Evolutionary conservation across 1,140 invertebrate species (phyloP), one percentile per base, ranked within the genome.

Genomic region (Heliconius hermathena): DNA sequence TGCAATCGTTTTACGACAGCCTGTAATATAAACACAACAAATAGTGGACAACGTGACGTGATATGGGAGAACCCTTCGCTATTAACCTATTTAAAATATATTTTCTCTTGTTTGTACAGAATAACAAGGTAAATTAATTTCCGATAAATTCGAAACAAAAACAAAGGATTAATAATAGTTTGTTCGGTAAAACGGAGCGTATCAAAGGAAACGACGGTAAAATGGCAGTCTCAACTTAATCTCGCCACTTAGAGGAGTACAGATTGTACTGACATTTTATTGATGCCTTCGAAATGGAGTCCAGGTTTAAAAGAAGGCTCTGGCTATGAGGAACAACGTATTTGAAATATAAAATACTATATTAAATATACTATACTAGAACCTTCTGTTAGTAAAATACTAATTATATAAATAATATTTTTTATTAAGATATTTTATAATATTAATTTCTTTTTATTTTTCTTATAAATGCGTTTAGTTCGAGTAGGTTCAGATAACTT

Each of bases 201-300:
- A 82, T 84, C 81, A 84, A 84, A 81, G 81, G 77, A 81, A 82
- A 82, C 72, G 79, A 71, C 71, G 66, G 72, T 71, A 74, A 81
- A 82, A 84, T 79, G 72, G 79, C 77, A 82, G 79, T 82, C 57
- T 81, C 77, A 77, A 81, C 81, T 82, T 84, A 81, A 82, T 82
- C 71, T 82, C 60, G 71, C 74, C 77, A 66, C 82, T 81, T 80
- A 83, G 79, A 82, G 80, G 71, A 80, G 78, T 77, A 82, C 79
- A 82, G 83, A 84, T 82, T 84, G 81, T 81, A 82, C 77, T 84
- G 83, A 84, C 79, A 81, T 79, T 81, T 81, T 81, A 81, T 82
- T 84, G 83, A 84, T 81, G 81, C 77, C 75, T 81, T 77, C 74
- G 74, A 79, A 81, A 83, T 74, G 71, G 71, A 81, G 70, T 76